Conservation (phyloP, 2,888 invertebrate species). For the Pristionchus arcanus region DNA sequence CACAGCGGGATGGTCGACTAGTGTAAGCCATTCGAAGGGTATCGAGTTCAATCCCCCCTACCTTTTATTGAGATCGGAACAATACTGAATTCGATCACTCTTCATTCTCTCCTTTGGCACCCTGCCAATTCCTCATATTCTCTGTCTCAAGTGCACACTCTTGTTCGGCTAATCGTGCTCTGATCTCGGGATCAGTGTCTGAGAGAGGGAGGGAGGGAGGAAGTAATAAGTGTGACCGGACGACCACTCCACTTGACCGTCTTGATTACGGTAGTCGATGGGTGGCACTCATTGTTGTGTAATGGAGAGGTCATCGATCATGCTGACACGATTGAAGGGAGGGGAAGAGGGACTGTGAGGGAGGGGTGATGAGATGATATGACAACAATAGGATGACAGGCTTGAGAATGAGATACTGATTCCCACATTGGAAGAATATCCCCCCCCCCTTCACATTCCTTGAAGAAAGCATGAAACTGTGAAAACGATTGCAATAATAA, state of each 20-base stretch:
- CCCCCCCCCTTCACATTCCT: too few relatives aligned
- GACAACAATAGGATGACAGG: constrained; percentile 13
- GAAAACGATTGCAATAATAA: too few relatives aligned
- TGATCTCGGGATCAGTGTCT: constrained; percentile 48
- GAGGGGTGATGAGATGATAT: background rate
- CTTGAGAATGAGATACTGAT: background rate
- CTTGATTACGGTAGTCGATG: constrained; percentile 37
- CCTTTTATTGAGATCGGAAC: too few relatives aligned
- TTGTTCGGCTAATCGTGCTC: constrained; percentile 39
- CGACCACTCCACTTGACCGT: constrained; percentile 20
- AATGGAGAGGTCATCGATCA: constrained; percentile 45
- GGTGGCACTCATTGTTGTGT: background rate
- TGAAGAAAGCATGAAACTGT: too few relatives aligned
- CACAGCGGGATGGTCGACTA: too few relatives aligned
- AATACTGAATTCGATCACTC: background rate
- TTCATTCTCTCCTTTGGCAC: background rate
- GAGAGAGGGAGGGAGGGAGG: background rate
- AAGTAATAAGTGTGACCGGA: constrained; percentile 48
- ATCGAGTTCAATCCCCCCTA: too few relatives aligned
- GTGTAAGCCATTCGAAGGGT: too few relatives aligned
- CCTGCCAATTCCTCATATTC: constrained; percentile 21
- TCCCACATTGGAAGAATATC: background rate
- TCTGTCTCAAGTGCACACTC: constrained; percentile 10
- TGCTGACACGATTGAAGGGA: background rate
- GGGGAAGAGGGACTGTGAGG: background rate